Evolutionary conservation across 64 coral and sea anemone species (phyloP).

Genomic region (Astreopora myriophthalma): DNA sequence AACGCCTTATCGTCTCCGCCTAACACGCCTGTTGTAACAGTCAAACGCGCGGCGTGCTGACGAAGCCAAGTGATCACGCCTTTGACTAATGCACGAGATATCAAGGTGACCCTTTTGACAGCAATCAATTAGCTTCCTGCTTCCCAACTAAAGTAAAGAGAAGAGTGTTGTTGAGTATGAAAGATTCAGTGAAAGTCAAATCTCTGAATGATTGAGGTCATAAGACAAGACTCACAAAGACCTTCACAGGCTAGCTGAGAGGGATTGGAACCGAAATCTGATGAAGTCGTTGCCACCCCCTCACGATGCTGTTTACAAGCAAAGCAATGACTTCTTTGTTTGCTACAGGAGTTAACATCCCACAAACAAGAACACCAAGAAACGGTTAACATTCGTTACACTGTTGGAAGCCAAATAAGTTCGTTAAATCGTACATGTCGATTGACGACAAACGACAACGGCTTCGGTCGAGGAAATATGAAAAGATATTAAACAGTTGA

Average conservation of each 20-base stretch:
- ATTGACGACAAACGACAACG: background rate
- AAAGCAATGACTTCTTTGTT: background rate
- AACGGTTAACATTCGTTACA: constrained; percentile 38
- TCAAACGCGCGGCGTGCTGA: background rate
- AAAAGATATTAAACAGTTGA: background rate
- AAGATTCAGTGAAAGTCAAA: background rate
- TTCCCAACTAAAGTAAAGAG: background rate
- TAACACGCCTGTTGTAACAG: constrained; percentile 33
- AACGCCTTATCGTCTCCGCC: constrained; percentile 21
- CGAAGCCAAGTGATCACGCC: background rate
- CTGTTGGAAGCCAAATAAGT: constrained; percentile 42
- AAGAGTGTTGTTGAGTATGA: background rate
- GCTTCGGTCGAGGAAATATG: background rate
- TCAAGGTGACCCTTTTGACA: background rate
- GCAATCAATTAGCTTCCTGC: background rate
- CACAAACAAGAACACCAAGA: constrained; percentile 25
- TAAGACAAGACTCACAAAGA: background rate
- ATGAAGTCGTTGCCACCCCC: background rate
- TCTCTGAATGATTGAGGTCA: background rate
- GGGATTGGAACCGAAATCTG: background rate
- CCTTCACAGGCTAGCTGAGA: background rate
- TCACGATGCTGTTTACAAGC: constrained; percentile 28
- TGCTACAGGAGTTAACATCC: background rate
- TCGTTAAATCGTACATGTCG: background rate
- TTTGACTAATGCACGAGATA: background rate